Base-by-base conservation (phyloP, 2,888 invertebrate genomes). In the Strigamia crassipes region DNA sequence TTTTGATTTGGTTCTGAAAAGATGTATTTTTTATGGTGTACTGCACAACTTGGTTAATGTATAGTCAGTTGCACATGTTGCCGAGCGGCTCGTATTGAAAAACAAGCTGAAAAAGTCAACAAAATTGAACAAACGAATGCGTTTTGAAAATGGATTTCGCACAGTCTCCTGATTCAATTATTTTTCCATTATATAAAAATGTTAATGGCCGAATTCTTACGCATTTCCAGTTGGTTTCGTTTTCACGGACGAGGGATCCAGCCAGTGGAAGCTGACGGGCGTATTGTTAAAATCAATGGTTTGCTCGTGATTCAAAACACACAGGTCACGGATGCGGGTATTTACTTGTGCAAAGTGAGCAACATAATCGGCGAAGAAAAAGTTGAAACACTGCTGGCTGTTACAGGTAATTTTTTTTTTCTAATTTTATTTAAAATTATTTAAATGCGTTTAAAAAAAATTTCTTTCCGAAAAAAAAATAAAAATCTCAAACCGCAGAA, bases 341-440 rank as follows among this genome's bases (percentile, higher is more conserved):
- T 78, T 13, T 78, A 78, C 21, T 13, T 78, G 79, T 78, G 79
- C 15, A 38, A 42, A 42, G 79, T 42, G 21, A 78, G 21, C 79
- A 78, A 78, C 18, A 78, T 78, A 21, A 78, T 78, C 12, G 79
- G 79, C 27, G 79, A 78, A 41, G 79, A 78, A 18, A 78, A 78
- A 42, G 38, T 38, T 13, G 79, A 78, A 42, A 78, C 79, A 4
- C 4, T 78, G 31, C 41, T 78, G 0, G 41, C 79, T n/a, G 79
- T 78, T 21, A 78, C 79, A 42, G 79, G 79, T 78, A n/a, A n/a
- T n/a, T n/a, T n/a, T n/a, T n/a, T n/a, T n/a, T n/a, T n/a, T n/a
- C n/a, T n/a, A n/a, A n/a, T n/a, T n/a, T n/a, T n/a, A n/a, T n/a
- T n/a, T n/a, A n/a, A n/a, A n/a, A n/a, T n/a, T n/a, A 18, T 9